These are phyloP conservation scores for Myocastor coypus DNA, from an alignment of 2,113 vertebrate species.

Conservation along the genomic window DNA sequence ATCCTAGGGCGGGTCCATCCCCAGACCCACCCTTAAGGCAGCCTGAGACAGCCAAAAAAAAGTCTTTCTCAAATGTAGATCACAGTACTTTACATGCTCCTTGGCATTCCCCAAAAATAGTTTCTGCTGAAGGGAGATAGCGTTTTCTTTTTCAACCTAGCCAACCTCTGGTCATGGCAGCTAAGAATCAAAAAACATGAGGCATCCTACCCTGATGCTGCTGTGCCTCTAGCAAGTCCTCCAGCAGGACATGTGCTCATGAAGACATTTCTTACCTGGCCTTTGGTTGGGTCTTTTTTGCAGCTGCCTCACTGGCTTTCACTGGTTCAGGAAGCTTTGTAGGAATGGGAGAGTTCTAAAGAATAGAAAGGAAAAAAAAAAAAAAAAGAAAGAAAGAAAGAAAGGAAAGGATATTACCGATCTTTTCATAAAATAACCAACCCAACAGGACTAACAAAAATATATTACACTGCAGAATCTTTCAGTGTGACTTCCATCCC, in stretches of 20 bases:
- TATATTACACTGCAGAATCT: not conserved
- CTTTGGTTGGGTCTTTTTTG: conserved; percentile 98
- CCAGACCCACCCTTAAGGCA: too few relatives aligned
- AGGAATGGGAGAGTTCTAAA: conserved; percentile 94
- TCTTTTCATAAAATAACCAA: conserved; percentile 25
- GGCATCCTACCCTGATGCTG: not conserved
- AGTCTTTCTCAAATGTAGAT: conserved; percentile 47
- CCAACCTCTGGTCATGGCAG: not conserved
- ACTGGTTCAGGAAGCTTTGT: conserved; percentile 97
- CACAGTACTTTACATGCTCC: not conserved
- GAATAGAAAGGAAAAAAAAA: conserved; percentile 12
- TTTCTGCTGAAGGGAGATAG: not conserved
- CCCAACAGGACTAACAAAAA: not conserved
- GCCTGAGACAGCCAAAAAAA: too few relatives aligned
- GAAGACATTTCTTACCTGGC: conserved; percentile 90
- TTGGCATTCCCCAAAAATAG: not conserved
- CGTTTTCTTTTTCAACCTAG: not conserved
- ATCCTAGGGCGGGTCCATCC: too few relatives aligned
- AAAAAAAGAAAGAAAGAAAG: not conserved
- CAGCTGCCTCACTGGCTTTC: conserved; percentile 97
- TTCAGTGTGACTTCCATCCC: not conserved
- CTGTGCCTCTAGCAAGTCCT: accelerated
- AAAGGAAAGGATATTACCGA: not conserved
- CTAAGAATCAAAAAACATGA: not conserved
- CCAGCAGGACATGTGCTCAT: not conserved